Conservation (phyloP, 2,888 invertebrate species). For the Dasypogon diadema region DNA sequence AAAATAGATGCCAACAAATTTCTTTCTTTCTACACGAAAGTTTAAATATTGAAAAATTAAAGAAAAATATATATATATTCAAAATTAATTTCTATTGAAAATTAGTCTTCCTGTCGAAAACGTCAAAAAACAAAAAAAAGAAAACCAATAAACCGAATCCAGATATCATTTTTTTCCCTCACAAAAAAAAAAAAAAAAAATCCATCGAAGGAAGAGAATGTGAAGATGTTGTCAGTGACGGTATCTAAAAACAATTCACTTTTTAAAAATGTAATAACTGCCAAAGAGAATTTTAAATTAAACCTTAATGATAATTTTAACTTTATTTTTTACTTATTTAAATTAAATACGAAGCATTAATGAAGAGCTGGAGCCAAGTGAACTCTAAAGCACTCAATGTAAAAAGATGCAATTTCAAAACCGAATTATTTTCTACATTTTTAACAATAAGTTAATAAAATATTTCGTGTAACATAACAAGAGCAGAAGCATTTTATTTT, state of each 20-base stretch:
- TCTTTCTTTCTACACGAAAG: too few relatives aligned
- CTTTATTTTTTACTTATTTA: slow-evolving; percentile 41
- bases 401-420: slow-evolving; percentile 40
- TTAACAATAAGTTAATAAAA: slow-evolving; percentile 30
- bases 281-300: slow-evolving; percentile 49
- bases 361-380: slow-evolving; percentile 7
- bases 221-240: slow-evolving; percentile 37
- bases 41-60: too few relatives aligned
- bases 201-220: background rate
- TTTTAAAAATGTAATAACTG: slow-evolving; percentile 46
- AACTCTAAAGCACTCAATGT: slow-evolving; percentile 23
- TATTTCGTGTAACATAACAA: slow-evolving; percentile 36
- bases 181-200: background rate
- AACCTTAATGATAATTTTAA: slow-evolving; percentile 15
- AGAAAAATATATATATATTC: too few relatives aligned
- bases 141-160: background rate
- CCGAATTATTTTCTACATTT: slow-evolving; percentile 24
- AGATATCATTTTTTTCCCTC: background rate
- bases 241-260: slow-evolving; percentile 45
- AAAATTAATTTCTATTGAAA: background rate
- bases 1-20: too few relatives aligned
- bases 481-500: slow-evolving; percentile 25
- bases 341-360: slow-evolving; percentile 31
- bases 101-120: background rate
- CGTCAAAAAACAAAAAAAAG: background rate